Evolutionary conservation across 2,113 vertebrate species (phyloP), one percentile per base, ranked within the genome.

Genomic region (Sander lucioperca): DNA sequence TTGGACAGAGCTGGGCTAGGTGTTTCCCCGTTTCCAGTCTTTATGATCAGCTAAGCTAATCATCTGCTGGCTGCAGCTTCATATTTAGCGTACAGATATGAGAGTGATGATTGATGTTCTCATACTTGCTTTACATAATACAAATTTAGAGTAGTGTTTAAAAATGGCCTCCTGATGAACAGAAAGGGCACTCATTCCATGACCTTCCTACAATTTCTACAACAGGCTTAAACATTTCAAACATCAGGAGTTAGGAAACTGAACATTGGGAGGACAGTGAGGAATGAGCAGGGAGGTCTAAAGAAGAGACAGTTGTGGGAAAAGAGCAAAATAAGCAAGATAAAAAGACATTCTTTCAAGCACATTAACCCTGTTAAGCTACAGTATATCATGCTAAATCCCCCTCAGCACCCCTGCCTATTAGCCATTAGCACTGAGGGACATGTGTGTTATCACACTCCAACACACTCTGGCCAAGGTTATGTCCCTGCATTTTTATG

Each of bases 391-490:
- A 86, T 48, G 43, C 19, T 78, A 84, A 82, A 82, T 54, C 79
- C 61, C 67, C 63, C 39, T 82, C 86, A 56, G 77, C 82, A 65
- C 77, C 58, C 10, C 39, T 56, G 57, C 75, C 77, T 80, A 77
- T 89, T 83, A 86, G 57, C 82, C 70, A 78, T 87, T 83, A 84
- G 65, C 84, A 50, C 53, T 36, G 27, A 63, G 82, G 68, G 54
- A 77, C 58, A 5, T 62, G 62, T 64, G 80, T 27, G 88, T 91
- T 92, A 92, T 93, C 90, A 39, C 69, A 50, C 74, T 79, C 54
- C 45, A 78, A 75, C 91, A 93, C 80, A 85, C 74, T 77, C 30
- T 53, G 83, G 66, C 84, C 89, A 86, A 89, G 78, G 85, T 89
- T 86, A 77, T 63, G 70, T 50, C 66, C 68, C 68, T 76, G 19